Conservation (phyloP, 2,888 invertebrate genomes). For the Polyommatus icarus region DNA sequence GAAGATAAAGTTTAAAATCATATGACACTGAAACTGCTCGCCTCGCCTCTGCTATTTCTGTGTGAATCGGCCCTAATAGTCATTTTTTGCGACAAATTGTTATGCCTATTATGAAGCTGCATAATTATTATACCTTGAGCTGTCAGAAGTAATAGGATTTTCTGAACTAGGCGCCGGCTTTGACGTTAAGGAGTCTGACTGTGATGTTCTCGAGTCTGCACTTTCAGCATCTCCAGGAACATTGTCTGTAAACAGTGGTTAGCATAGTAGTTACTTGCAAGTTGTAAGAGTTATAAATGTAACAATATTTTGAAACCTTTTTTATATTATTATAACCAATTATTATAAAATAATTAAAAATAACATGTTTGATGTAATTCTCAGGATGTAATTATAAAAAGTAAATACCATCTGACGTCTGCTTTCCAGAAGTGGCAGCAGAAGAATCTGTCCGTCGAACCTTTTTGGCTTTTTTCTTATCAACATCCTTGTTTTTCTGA, state of each 20-base stretch:
- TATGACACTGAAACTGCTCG: too few species aligned
- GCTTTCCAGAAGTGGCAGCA: slow-evolving; percentile 72
- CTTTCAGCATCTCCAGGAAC: slow-evolving; percentile 63
- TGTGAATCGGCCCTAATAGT: too few species aligned
- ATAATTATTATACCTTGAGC: slow-evolving; percentile 60
- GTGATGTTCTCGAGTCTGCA: slow-evolving; percentile 68
- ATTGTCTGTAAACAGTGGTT: slow-evolving; percentile 51
- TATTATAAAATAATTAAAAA: not conserved
- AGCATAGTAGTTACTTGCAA: not conserved
- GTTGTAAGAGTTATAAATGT: not conserved
- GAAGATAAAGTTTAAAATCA: too few species aligned
- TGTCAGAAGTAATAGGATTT: slow-evolving; percentile 69
- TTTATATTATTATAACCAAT: not conserved
- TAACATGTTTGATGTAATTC: not conserved
- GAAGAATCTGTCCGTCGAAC: slow-evolving; percentile 68
- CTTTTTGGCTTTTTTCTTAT: slow-evolving; percentile 65
- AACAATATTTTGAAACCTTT: not conserved
- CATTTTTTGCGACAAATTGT: too few species aligned
- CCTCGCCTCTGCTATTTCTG: too few species aligned
- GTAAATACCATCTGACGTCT: slow-evolving; percentile 68
- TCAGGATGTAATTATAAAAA: too few species aligned
- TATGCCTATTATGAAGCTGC: too few species aligned
- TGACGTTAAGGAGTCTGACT: slow-evolving; percentile 69
- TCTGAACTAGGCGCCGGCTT: slow-evolving; percentile 73
- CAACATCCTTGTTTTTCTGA: slow-evolving; percentile 69